phyloP scores from a whole-genome alignment of 1,140 invertebrate species.

The Dendrolimus kikuchii region DNA sequence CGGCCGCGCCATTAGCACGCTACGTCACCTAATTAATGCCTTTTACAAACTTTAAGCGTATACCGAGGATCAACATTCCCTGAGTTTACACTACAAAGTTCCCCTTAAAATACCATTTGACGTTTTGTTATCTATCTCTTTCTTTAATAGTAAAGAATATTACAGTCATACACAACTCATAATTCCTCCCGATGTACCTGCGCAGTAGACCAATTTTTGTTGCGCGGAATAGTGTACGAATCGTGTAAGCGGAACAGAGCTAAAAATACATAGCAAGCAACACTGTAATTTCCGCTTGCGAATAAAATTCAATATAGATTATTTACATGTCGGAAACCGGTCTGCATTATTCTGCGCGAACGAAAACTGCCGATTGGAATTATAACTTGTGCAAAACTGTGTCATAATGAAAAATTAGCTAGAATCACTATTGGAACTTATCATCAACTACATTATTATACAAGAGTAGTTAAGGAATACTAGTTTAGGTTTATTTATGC shows the following conservation, averaged over 20 bases:
- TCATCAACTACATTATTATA: conserved; percentile 51
- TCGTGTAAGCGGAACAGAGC: no score
- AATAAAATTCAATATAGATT: no score
- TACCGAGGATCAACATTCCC: conserved; percentile 28
- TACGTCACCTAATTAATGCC: conserved; percentile 25
- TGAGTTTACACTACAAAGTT: conserved; percentile 33
- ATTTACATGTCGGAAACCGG: no score
- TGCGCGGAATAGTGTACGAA: no score
- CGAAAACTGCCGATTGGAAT: no score
- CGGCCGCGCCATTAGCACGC: conserved; percentile 13
- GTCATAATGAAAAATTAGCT: conserved; percentile 49
- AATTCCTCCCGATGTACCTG: no score
- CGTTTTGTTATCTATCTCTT: conserved; percentile 22
- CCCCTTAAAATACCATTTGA: conserved; percentile 34
- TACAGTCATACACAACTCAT: no score
- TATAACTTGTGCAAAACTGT: conserved; percentile 25
- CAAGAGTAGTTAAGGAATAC: conserved; percentile 55
- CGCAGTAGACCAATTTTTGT: no score
- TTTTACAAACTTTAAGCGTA: conserved; percentile 30
- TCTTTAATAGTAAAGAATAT: conserved; percentile 25
- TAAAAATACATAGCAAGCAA: no score
- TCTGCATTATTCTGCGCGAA: no score
- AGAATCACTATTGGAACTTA: conserved; percentile 51
- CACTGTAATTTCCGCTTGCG: no score
- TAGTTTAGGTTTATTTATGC: conserved; percentile 51